phyloP scores from a whole-genome alignment of 2,113 vertebrate genomes.

The Gymnobelideus leadbeateri region DNA sequence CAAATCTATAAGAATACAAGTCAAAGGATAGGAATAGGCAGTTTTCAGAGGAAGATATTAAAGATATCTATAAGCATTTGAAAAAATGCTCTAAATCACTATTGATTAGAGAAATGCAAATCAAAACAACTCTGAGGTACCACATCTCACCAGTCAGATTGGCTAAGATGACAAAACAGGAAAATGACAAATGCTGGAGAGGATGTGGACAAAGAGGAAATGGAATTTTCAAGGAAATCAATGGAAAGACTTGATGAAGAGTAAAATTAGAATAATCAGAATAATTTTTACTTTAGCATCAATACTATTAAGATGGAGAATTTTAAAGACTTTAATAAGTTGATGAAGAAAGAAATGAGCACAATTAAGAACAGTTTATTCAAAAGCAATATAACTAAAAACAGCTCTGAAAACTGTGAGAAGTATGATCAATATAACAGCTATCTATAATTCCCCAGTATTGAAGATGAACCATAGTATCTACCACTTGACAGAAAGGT shows the following conservation, averaged over 20 bases:
- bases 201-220: no score
- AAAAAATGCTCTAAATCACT: no score
- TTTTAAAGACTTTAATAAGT: neutral
- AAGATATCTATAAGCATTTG: no score
- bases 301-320: neutral
- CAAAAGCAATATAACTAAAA: neutral
- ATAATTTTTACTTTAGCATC: neutral
- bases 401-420: neutral
- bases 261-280: neutral
- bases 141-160: no score
- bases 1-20: no score
- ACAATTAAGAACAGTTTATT: neutral
- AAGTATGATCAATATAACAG: neutral
- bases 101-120: no score
- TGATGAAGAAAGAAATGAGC: neutral
- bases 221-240: neutral
- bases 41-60: no score
- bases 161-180: no score
- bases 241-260: neutral
- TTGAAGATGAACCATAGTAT: neutral
- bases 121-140: no score
- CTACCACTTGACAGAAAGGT: neutral
- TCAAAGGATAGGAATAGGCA: no score
- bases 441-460: neutral
- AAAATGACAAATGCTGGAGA: no score